A percentile compares a stretch with the other conserved stretches of the same genome.
Evolutionary conservation across 2,888 invertebrate genomes (phyloP).

Genomic region (Nebria brevicollis): DNA sequence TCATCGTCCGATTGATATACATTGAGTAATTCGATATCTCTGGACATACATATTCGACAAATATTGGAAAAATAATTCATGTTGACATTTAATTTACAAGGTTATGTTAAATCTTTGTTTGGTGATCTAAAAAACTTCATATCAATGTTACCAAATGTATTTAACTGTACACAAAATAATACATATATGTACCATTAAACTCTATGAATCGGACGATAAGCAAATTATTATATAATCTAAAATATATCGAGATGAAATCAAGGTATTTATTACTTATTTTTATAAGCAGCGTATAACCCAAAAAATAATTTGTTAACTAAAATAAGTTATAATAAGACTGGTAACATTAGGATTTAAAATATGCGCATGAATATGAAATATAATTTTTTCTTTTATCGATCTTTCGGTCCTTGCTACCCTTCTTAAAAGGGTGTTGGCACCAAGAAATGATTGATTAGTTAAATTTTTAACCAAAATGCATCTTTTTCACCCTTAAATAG

Average conservation of each 20-base stretch:
- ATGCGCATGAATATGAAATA: not conserved
- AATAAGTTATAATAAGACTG: not conserved
- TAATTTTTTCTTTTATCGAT: not conserved
- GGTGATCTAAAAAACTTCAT: not conserved
- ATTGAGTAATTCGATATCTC: conserved; percentile 36
- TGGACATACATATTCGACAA: conserved; percentile 40
- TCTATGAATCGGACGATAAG: not conserved
- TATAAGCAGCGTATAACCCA: not conserved
- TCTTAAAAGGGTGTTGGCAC: not conserved
- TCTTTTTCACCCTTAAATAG: not conserved
- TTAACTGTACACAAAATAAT: not conserved
- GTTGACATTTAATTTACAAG: conserved; percentile 23
- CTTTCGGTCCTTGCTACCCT: not conserved
- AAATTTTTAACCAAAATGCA: not conserved
- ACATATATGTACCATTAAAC: not conserved
- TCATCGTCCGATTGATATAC: conserved; percentile 37
- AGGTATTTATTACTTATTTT: not conserved
- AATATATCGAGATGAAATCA: not conserved
- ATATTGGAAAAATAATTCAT: conserved; percentile 45
- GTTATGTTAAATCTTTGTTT: conserved; percentile 22
- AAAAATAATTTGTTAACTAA: not conserved
- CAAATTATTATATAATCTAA: not conserved
- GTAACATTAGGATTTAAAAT: not conserved
- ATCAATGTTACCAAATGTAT: not conserved
- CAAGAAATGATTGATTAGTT: not conserved